Evolutionary conservation across 2,888 invertebrate species (phyloP).

Genomic region (Chaetogeoica ovagalla): DNA sequence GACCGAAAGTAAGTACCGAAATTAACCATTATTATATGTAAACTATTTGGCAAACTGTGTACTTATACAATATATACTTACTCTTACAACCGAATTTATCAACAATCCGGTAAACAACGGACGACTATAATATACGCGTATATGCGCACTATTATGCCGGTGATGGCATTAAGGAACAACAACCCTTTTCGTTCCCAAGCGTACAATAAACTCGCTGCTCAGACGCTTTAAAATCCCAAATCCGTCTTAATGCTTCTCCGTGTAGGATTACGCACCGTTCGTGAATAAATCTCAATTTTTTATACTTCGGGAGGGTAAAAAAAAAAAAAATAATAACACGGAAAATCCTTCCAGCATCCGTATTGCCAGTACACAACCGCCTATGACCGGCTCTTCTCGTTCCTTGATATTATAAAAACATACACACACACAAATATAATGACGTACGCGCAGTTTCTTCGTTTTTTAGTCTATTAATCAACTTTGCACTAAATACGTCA

Average conservation of each 20-base stretch:
- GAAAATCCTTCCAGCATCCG: neutral
- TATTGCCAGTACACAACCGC: neutral
- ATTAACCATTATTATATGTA: too few relatives aligned
- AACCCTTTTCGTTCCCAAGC: slow-evolving; percentile 44
- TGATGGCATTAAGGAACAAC: slow-evolving; percentile 33
- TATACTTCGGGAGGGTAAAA: slow-evolving; percentile 9
- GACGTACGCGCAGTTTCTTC: neutral
- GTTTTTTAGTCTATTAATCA: slow-evolving; percentile 47
- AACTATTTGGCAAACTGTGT: too few relatives aligned
- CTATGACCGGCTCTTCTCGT: neutral
- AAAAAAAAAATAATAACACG: neutral
- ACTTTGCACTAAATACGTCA: slow-evolving; percentile 38
- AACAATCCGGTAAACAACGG: neutral
- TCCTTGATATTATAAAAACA: neutral
- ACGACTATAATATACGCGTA: neutral
- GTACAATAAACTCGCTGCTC: slow-evolving; percentile 37
- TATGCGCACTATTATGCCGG: neutral
- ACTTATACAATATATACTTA: neutral
- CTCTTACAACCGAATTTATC: slow-evolving; percentile 8
- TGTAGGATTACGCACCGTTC: slow-evolving; percentile 33
- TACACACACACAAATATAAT: neutral
- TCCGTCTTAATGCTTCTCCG: slow-evolving; percentile 36
- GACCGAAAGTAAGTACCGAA: too few relatives aligned
- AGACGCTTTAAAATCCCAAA: slow-evolving; percentile 40
- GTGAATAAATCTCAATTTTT: slow-evolving; percentile 49